A percentile compares a stretch with the other conserved stretches of the same genome.
Conservation (phyloP, 2,888 invertebrate species). For the Leptinotarsa juncta region DNA sequence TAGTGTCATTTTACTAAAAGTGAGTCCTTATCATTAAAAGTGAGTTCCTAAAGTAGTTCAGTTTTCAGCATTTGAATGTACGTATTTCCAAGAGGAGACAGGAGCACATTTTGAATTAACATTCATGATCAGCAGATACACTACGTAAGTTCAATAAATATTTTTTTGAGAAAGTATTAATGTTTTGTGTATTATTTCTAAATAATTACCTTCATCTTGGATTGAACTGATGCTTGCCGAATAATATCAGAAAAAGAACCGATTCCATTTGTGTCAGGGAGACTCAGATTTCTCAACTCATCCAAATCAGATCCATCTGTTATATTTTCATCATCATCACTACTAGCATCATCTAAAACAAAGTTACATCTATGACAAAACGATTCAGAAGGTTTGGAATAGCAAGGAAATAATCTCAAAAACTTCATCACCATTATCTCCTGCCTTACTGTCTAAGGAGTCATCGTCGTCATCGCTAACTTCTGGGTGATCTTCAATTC, state of each 20-base stretch:
- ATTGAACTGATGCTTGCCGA: constrained; percentile 62
- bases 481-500: constrained; percentile 86
- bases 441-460: constrained; percentile 73
- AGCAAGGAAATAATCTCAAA: neutral
- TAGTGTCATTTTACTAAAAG: too few species aligned
- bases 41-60: too few species aligned
- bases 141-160: too few species aligned
- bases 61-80: too few species aligned
- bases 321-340: constrained; percentile 59
- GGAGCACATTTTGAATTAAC: too few species aligned
- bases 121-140: too few species aligned
- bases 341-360: constrained; percentile 51
- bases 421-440: constrained; percentile 63
- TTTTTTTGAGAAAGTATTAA: too few species aligned
- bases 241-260: constrained; percentile 68
- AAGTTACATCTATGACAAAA: neutral
- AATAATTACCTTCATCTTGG: constrained; percentile 50
- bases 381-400: constrained; percentile 4
- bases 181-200: too few species aligned
- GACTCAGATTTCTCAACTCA: constrained; percentile 52
- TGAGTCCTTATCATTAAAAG: too few species aligned
- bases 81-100: too few species aligned
- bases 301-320: constrained; percentile 59
- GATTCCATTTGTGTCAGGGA: constrained; percentile 58
- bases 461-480: constrained; percentile 85